Evolutionary conservation across 1,140 invertebrate species (phyloP).

Genomic region (Atopsyche davidsoni): DNA sequence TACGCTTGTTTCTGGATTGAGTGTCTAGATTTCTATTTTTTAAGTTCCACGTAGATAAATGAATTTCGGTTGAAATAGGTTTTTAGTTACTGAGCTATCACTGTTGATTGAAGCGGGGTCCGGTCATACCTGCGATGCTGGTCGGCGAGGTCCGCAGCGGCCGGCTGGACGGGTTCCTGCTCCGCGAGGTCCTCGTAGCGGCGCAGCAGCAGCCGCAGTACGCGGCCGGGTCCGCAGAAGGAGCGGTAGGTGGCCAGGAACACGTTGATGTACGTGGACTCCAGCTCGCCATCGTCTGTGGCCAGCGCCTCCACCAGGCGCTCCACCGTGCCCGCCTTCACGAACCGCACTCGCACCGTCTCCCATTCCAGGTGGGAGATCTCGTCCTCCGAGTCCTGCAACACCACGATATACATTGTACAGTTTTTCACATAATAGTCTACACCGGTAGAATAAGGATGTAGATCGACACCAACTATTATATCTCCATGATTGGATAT

Average conservation of each 20-base stretch:
- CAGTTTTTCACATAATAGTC: too few species aligned
- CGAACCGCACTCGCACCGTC: slow-evolving; percentile 90
- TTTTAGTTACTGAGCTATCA: too few species aligned
- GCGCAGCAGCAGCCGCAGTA: slow-evolving; percentile 73
- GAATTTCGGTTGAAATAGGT: too few species aligned
- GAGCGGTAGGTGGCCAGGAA: slow-evolving; percentile 88
- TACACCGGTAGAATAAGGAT: too few species aligned
- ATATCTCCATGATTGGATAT: too few species aligned
- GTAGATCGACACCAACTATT: too few species aligned
- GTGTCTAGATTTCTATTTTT: too few species aligned
- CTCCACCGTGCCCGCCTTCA: slow-evolving; percentile 94
- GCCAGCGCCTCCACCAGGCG: slow-evolving; percentile 87
- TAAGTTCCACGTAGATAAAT: too few species aligned
- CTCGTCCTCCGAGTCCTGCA: slow-evolving; percentile 81
- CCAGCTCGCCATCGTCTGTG: slow-evolving; percentile 90
- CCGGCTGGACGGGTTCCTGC: slow-evolving; percentile 42
- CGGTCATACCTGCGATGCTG: slow-evolving; percentile 65
- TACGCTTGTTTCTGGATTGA: too few species aligned
- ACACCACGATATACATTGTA: slow-evolving; percentile 30
- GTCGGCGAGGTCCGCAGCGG: slow-evolving; percentile 52
- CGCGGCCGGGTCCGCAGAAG: slow-evolving; percentile 59
- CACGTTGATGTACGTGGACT: slow-evolving; percentile 96
- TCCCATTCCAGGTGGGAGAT: slow-evolving; percentile 98
- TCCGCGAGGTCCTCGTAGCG: slow-evolving; percentile 65
- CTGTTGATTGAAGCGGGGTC: neutral